These are phyloP conservation scores for Drosophila teissieri DNA, from an alignment of 1,140 invertebrate species.

Conservation along the genomic window DNA sequence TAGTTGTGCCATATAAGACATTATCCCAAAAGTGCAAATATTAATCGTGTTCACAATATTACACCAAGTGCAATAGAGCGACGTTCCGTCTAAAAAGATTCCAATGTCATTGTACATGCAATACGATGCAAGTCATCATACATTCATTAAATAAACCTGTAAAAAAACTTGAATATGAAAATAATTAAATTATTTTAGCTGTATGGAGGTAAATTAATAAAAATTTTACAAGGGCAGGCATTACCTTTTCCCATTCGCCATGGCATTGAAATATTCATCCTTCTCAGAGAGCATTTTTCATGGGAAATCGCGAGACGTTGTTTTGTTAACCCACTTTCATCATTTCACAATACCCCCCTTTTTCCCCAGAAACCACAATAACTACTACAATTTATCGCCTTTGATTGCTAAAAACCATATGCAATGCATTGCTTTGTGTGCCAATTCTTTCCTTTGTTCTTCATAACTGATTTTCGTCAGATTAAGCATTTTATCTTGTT, in stretches of 20 bases:
- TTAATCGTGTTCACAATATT: neutral
- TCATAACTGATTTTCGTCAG: neutral
- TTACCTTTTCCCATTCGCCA: constrained; percentile 36
- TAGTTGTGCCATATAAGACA: too few species aligned
- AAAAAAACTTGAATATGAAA: constrained; percentile 29
- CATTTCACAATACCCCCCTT: neutral
- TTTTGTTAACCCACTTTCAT: neutral
- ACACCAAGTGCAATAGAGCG: neutral
- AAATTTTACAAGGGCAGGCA: constrained; percentile 16
- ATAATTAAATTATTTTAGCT: constrained; percentile 16
- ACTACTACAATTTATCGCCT: neutral
- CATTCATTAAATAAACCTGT: constrained; percentile 36
- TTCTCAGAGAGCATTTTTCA: constrained; percentile 9
- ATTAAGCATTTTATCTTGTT: neutral
- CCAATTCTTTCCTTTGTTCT: neutral
- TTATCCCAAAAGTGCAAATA: neutral
- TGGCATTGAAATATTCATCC: constrained; percentile 3
- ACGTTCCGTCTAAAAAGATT: constrained; percentile 10
- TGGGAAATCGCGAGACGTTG: constrained; percentile 7
- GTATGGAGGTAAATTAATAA: neutral
- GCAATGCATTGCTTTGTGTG: too few species aligned
- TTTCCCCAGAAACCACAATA: neutral
- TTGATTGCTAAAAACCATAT: too few species aligned
- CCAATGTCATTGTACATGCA: constrained; percentile 25
- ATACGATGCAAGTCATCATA: constrained; percentile 29